Conservation (phyloP, 2,888 invertebrate genomes). For the Schizotus pectinicornis region DNA sequence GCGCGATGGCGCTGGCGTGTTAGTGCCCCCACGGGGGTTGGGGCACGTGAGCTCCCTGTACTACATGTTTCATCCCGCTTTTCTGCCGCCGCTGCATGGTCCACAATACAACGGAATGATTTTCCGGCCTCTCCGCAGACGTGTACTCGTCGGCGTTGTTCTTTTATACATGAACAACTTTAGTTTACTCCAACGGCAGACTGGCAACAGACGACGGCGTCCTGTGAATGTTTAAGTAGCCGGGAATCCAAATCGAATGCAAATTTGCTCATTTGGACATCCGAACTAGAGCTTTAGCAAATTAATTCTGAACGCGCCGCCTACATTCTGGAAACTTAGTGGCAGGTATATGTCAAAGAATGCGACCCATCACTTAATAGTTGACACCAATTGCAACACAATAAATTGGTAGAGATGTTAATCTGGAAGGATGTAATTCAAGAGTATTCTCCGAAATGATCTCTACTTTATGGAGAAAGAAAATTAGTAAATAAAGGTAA, state of each 20-base stretch:
- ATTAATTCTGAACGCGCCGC: background rate
- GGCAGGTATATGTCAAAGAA: too few species aligned
- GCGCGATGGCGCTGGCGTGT: slow-evolving; percentile 57
- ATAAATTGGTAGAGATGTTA: too few species aligned
- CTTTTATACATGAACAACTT: slow-evolving; percentile 33
- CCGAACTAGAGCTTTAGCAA: background rate
- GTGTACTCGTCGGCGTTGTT: slow-evolving; percentile 24
- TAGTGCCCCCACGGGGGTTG: slow-evolving; percentile 55
- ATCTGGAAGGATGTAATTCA: too few species aligned
- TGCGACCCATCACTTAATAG: too few species aligned
- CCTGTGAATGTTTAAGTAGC: slow-evolving; percentile 30
- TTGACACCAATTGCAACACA: too few species aligned
- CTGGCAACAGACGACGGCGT: slow-evolving; percentile 22
- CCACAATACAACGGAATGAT: slow-evolving; percentile 30
- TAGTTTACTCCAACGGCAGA: slow-evolving; percentile 27
- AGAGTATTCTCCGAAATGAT: too few species aligned
- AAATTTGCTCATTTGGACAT: slow-evolving; percentile 22
- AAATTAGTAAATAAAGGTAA: too few species aligned
- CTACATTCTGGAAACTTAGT: too few species aligned
- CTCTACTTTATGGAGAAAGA: too few species aligned
- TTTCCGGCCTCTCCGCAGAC: slow-evolving; percentile 20
- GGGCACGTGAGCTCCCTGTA: slow-evolving; percentile 46
- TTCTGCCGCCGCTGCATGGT: slow-evolving; percentile 7
- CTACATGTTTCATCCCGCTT: slow-evolving; percentile 30
- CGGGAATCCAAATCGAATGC: slow-evolving; percentile 25